phyloP scores from a whole-genome alignment of 2,797 vertebrate genomes.

The Aselliscus stoliczkanus region DNA sequence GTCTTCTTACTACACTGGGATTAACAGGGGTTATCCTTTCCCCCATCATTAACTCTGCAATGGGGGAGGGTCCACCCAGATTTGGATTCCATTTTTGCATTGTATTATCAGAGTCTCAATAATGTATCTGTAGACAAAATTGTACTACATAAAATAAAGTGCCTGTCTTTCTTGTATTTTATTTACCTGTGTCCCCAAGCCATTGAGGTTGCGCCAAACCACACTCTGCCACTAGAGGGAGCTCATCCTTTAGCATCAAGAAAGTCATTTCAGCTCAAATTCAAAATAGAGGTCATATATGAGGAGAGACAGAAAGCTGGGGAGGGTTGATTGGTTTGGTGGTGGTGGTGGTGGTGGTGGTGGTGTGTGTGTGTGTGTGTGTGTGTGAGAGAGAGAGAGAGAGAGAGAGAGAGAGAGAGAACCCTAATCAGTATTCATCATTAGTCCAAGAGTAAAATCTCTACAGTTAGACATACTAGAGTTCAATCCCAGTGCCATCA shows the following conservation, averaged over 20 bases:
- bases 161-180: not conserved
- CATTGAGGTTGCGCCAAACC: not conserved
- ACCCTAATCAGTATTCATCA: not conserved
- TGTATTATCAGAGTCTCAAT: not conserved
- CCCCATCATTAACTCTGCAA: not conserved
- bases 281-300: not conserved
- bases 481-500: not conserved
- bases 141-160: not conserved
- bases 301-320: not conserved
- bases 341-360: too few species aligned
- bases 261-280: not conserved
- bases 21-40: not conserved
- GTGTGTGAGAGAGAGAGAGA: not conserved
- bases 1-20: not conserved
- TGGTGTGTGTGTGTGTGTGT: not conserved
- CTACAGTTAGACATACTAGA: not conserved
- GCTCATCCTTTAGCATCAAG: not conserved
- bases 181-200: not conserved
- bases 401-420: not conserved
- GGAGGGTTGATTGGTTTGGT: not conserved
- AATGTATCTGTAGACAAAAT: constrained; percentile 13
- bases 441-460: not conserved
- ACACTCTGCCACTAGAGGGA: constrained; percentile 61
- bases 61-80: not conserved
- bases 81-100: not conserved